A percentile compares a stretch with the other conserved stretches of the same genome.
Evolutionary conservation across 2,888 invertebrate genomes (phyloP).

Genomic region (Drosophila demipolita): DNA sequence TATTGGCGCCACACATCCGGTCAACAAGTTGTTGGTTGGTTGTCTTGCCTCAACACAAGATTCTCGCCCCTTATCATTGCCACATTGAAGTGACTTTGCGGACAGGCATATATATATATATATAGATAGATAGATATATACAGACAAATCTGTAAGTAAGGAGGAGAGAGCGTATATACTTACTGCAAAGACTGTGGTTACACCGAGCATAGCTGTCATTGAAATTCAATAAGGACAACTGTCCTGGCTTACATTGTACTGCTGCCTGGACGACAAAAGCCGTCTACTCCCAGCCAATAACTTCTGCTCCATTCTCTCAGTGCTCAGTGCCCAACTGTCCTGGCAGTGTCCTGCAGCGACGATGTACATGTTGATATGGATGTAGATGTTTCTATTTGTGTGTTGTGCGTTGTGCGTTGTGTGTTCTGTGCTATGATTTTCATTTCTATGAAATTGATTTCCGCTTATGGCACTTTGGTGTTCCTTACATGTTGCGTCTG

Average conservation of each 20-base stretch:
- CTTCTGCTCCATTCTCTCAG: constrained; percentile 56
- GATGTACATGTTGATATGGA: background rate
- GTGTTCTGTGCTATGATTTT: constrained; percentile 51
- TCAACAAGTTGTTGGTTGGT: constrained; percentile 69
- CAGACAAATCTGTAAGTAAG: constrained; percentile 28
- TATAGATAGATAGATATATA: background rate
- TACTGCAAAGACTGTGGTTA: constrained; percentile 40
- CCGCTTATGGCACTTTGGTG: constrained; percentile 79
- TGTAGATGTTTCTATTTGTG: constrained; percentile 19
- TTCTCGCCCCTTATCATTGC: constrained; percentile 57
- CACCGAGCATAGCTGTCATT: constrained; percentile 55
- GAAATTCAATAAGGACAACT: constrained; percentile 77
- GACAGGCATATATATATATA: background rate
- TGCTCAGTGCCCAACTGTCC: constrained; percentile 35
- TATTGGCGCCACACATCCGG: constrained; percentile 74
- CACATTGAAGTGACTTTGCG: constrained; percentile 21
- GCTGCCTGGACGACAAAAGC: constrained; percentile 53
- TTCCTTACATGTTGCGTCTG: constrained; percentile 64
- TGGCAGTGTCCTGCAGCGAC: constrained; percentile 24
- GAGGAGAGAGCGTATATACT: constrained; percentile 42
- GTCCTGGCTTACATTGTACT: constrained; percentile 53
- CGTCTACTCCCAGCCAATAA: constrained; percentile 68
- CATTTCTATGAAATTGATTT: constrained; percentile 72
- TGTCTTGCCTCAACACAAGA: constrained; percentile 35
- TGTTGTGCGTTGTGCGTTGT: constrained; percentile 5